phyloP scores from a whole-genome alignment of 1,140 invertebrate species.

The Drosophila serrata region DNA sequence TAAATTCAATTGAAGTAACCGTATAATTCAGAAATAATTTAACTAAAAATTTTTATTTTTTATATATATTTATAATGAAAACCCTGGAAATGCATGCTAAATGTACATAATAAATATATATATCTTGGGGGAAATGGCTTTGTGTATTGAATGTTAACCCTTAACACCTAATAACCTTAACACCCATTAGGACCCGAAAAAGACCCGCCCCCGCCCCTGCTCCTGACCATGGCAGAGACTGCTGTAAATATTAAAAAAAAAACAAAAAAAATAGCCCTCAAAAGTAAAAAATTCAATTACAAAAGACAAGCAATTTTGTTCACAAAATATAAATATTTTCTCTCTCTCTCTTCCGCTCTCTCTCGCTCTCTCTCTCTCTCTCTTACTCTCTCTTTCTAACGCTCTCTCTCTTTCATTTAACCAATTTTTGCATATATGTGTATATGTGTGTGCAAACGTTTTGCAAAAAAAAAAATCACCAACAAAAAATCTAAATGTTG shows the following conservation, averaged over 20 bases:
- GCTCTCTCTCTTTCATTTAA: slow-evolving; percentile 26
- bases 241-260: slow-evolving; percentile 23
- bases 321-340: slow-evolving; percentile 63
- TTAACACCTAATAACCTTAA: slow-evolving; percentile 23
- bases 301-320: slow-evolving; percentile 23
- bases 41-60: too few species aligned
- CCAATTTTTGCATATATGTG: slow-evolving; percentile 34
- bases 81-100: slow-evolving; percentile 9
- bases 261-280: not conserved
- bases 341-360: slow-evolving; percentile 56
- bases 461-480: slow-evolving; percentile 35
- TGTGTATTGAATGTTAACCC: slow-evolving; percentile 7
- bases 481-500: slow-evolving; percentile 52
- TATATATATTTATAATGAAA: too few species aligned
- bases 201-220: not conserved
- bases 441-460: slow-evolving; percentile 35
- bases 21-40: not conserved
- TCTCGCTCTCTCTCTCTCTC: slow-evolving; percentile 40
- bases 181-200: slow-evolving; percentile 2
- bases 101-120: not conserved
- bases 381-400: slow-evolving; percentile 17
- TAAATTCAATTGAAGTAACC: too few species aligned
- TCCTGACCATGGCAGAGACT: slow-evolving; percentile 8
- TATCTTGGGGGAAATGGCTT: slow-evolving; percentile 9
- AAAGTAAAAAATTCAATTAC: slow-evolving; percentile 31